These are phyloP conservation scores for Lycaon pictus DNA, from an alignment of 2,113 vertebrate species.

Conservation along the genomic window DNA sequence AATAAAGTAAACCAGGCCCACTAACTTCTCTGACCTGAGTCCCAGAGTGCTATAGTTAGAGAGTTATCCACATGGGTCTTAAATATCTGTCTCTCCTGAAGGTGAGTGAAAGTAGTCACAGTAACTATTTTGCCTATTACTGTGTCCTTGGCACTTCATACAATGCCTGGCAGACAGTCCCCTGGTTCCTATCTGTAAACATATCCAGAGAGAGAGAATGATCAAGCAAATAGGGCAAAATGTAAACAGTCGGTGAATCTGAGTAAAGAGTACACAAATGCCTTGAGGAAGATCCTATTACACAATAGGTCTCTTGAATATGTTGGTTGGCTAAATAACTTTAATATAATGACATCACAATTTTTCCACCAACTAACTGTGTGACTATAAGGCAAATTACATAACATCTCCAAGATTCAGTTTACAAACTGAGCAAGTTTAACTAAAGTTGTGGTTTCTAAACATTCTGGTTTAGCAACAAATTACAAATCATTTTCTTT, in stretches of 20 bases:
- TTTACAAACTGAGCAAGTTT: background rate
- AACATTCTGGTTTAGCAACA: conserved; percentile 35
- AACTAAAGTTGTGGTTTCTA: background rate
- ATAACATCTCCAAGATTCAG: background rate
- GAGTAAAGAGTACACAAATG: background rate
- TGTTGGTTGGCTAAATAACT: background rate
- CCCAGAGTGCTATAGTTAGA: background rate
- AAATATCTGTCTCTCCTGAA: background rate
- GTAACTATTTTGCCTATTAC: background rate
- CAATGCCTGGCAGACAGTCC: too few relatives aligned
- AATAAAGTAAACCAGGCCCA: background rate
- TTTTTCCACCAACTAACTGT: background rate
- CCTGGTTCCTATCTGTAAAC: background rate
- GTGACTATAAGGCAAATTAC: background rate
- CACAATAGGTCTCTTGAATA: background rate
- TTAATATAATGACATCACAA: background rate
- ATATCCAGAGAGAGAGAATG: background rate
- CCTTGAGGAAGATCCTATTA: background rate
- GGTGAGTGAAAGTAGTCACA: background rate
- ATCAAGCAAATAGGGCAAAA: background rate
- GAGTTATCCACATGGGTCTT: background rate
- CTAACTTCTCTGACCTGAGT: background rate
- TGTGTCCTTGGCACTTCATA: background rate
- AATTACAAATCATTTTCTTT: background rate
- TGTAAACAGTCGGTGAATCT: background rate